A percentile compares a stretch with the other conserved stretches of the same genome.
These are phyloP conservation scores for Oncopeltus fasciatus DNA, from an alignment of 1,140 invertebrate genomes.

Conservation along the genomic window DNA sequence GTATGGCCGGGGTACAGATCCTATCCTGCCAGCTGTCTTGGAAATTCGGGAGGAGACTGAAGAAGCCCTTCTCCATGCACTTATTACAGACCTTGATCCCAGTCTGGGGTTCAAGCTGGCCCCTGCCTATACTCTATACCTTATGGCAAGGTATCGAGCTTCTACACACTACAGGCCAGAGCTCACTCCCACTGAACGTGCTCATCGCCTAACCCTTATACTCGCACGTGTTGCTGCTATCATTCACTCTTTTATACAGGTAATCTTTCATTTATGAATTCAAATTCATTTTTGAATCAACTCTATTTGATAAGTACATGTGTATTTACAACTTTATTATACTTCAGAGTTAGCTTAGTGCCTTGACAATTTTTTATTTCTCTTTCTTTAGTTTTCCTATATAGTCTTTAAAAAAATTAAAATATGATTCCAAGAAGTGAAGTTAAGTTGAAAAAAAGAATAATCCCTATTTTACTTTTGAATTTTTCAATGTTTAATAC, in stretches of 20 bases:
- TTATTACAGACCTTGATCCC: conserved; percentile 77
- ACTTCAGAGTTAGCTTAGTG: no score
- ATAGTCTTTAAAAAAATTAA: no score
- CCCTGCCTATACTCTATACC: conserved; percentile 87
- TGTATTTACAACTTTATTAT: no score
- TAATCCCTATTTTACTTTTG: no score
- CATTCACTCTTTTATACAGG: conserved; percentile 70
- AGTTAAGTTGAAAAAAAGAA: no score
- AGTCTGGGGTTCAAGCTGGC: conserved; percentile 74
- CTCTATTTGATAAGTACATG: neutral
- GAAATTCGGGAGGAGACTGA: conserved; percentile 91
- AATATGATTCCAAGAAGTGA: no score
- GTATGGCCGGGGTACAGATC: conserved; percentile 55
- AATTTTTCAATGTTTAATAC: no score
- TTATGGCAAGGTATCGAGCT: conserved; percentile 80
- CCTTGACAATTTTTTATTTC: no score
- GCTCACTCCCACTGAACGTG: conserved; percentile 75
- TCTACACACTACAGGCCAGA: conserved; percentile 87
- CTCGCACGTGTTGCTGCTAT: conserved; percentile 77
- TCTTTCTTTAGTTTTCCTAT: no score
- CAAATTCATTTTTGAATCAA: neutral
- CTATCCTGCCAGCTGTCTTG: conserved; percentile 82
- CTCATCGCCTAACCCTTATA: conserved; percentile 74
- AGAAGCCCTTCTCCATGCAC: conserved; percentile 72
- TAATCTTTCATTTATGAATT: conserved; percentile 25